phyloP scores from a whole-genome alignment of 2,888 invertebrate species.

The Drosophila neotestacea region DNA sequence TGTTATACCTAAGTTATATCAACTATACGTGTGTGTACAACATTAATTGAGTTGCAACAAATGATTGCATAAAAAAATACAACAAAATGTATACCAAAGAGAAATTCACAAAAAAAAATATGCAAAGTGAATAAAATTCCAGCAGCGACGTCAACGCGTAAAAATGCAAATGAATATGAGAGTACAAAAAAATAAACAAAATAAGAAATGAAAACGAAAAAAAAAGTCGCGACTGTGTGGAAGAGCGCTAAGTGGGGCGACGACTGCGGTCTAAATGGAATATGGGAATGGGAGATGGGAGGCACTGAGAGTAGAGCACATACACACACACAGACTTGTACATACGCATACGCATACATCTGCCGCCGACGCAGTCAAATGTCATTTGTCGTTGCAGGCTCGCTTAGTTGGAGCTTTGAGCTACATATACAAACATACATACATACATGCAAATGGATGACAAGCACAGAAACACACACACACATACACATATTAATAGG shows the following conservation, averaged over 20 bases:
- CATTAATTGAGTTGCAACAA: slow-evolving; percentile 44
- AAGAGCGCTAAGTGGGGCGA: slow-evolving; percentile 57
- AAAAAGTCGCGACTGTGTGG: slow-evolving; percentile 38
- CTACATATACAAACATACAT: slow-evolving; percentile 32
- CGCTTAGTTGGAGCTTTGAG: slow-evolving; percentile 50
- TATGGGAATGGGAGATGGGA: slow-evolving; percentile 40
- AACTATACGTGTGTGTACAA: slow-evolving; percentile 8
- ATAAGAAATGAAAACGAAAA: slow-evolving; percentile 10
- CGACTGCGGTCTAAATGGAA: slow-evolving; percentile 48
- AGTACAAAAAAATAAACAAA: slow-evolving; percentile 26
- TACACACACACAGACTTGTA: slow-evolving; percentile 15
- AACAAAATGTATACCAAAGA: slow-evolving; percentile 16
- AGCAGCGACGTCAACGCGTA: slow-evolving; percentile 52
- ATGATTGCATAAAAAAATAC: slow-evolving; percentile 34
- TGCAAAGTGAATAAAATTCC: slow-evolving; percentile 53
- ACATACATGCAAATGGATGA: slow-evolving; percentile 14
- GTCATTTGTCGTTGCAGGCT: slow-evolving; percentile 57
- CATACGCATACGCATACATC: neutral
- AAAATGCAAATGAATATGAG: slow-evolving; percentile 65
- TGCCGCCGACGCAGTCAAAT: slow-evolving; percentile 51
- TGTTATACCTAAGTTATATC: slow-evolving; percentile 2
- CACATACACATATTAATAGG: slow-evolving; percentile 41
- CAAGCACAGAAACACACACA: slow-evolving; percentile 9
- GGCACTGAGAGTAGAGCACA: slow-evolving; percentile 24
- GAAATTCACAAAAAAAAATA: slow-evolving; percentile 42